These are phyloP conservation scores for Ornithoptera alexandrae DNA, from an alignment of 2,888 invertebrate species.

Conservation along the genomic window DNA sequence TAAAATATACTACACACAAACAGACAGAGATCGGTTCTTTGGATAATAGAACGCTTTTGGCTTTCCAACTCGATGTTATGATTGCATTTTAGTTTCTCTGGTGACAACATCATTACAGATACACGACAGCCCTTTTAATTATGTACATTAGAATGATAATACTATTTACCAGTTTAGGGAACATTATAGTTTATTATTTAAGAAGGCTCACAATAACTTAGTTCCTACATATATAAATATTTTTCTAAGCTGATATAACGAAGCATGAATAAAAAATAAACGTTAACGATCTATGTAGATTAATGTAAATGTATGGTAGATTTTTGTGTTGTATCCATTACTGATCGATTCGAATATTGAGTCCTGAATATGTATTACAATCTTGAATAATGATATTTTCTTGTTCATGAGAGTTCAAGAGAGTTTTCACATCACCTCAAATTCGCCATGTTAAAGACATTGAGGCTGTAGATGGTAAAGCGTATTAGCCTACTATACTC, in stretches of 20 bases:
- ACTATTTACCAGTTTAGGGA: constrained; percentile 13
- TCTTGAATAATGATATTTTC: no score
- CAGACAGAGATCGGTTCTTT: constrained; percentile 26
- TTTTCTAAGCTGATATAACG: constrained; percentile 26
- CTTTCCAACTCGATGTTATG: neutral
- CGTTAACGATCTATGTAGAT: neutral
- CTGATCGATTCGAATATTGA: neutral
- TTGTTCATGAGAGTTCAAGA: no score
- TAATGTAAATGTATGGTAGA: neutral
- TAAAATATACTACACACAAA: constrained; percentile 13
- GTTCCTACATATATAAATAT: constrained; percentile 28
- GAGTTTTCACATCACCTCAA: neutral
- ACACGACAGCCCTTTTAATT: constrained; percentile 26
- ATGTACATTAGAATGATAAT: constrained; percentile 16
- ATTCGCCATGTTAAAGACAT: neutral
- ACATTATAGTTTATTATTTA: constrained; percentile 21
- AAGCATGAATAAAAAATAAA: constrained; percentile 24
- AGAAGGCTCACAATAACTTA: constrained; percentile 22
- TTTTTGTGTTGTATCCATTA: neutral
- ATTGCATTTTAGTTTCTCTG: neutral
- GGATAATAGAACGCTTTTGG: constrained; percentile 12
- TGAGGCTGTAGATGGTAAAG: no score
- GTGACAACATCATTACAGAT: constrained; percentile 13
- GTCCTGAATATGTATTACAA: neutral
- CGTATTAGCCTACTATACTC: no score